Base-by-base conservation (phyloP, 2,888 invertebrate genomes). In the Hyposoter dolosus region DNA sequence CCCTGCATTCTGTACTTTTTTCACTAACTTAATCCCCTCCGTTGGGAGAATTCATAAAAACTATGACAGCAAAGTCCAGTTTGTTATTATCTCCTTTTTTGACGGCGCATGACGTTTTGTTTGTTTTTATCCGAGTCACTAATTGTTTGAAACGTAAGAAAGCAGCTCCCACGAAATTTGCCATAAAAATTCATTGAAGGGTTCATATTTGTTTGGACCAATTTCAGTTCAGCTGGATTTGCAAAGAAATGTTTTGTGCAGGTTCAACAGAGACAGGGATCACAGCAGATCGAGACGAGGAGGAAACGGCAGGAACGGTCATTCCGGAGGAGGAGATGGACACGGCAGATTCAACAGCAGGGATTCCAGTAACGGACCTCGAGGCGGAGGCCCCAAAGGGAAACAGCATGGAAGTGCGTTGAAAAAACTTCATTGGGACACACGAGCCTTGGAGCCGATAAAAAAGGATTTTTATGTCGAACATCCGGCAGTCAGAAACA, bases 381-480 rank as follows among this genome's bases (percentile, higher is more conserved):
- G 89, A 56, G 89, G 90, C 56, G 90, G 90, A 17, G 89, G 90
- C 63, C 43, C 89, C 10, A 93, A 91, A 83, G 90, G 90, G 19
- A 93, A 92, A 89, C 90, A 90, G 43, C 90, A 95, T 60, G 95
- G 96, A 40, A 94, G 94, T 75, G 92, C 93, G 40, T 90, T 96
- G 45, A 94, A 95, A 23, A 95, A 95, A 90, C 95, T 95, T 15
- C 94, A 94, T 78, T 96, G 96, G 96, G 95, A 96, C 87, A 88
- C 95, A 85, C 92, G 93, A 56, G 93, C 94, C 75, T 92, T 96
- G 60, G 96, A 96, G 90, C 97, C 97, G 35, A 96, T 98, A 92
- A 96, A 97, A 92, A 98, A 98, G 93, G 95, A 97, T 92, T 98
- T 98, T 91, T 98, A 98, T 91, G 95, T 96, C 86, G 97, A 98